Evolutionary conservation across 2,888 invertebrate species (phyloP), one percentile per base, ranked within the genome.

Genomic region (Platycnemis pennipes): DNA sequence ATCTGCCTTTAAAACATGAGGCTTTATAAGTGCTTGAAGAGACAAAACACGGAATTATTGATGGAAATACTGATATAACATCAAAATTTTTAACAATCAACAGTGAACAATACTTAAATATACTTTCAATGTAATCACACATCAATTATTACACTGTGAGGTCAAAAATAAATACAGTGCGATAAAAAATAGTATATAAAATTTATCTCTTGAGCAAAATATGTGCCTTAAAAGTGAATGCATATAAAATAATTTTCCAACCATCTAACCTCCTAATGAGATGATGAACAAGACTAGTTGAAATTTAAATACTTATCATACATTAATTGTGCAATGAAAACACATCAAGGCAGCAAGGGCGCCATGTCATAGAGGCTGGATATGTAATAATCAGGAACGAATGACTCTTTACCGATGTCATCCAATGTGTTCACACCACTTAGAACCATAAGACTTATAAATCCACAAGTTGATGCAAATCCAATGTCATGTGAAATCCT

Each of bases 401-500:
- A 69, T 8, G 56, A 56, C n/a, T 94, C 87, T 31, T 63, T 56
- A 31, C 88, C 46, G 19, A 86, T 56, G 13, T 95, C 94, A 19
- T 91, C 94, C 63, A 94, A n/a, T 7, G 19, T 69, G 45, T 42
- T 85, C 16, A 77, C 31, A 22, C 94, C 94, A 56, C 94, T 94
- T 22, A 95, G 85, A 13, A 95, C 94, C 26, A 95, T 69, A 5
- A 95, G 94, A 22, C 88, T 94, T 45, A 45, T 91, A 85, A 94
- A 95, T 45, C 94, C 94, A 88, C 94, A 94, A 26, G 53, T 94
- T 31, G 89, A 44, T 31, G 94, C 94, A 49, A 94, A 94, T n/a
- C 31, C 45, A 22, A 95, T 94, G 77, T 95, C 94, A 85, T 94
- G 94, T 16, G 94, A 44, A 22, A 95, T 42, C 22, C 94, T 95